Base-by-base conservation (phyloP, 2,888 invertebrate genomes). In the Shargacucullia verbasci region DNA sequence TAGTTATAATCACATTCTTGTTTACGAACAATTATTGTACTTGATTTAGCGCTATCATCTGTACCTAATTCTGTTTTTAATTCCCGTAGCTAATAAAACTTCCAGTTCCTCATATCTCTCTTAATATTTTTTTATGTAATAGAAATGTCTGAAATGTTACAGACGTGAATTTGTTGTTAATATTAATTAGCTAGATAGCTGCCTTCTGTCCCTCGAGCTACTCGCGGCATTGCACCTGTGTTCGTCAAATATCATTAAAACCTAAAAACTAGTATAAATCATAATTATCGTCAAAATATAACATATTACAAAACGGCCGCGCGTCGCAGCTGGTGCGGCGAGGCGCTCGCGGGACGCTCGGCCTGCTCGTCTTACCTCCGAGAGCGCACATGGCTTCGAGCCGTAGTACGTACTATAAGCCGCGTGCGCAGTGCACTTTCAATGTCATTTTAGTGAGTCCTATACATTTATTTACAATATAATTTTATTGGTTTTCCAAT, bases 381-480 rank as follows among this genome's bases (percentile, higher is more conserved):
- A 27, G 4, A 7, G 29, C 1, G 29, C 4, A 29, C 29, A 29
- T 8, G 7, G 29, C 29, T 29, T 29, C 29, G 29, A 1, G 9
- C 29, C 29, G 29, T 8, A 29, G 29, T 29, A 29, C 29, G 29
- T 9, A 6, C 29, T 29, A 9, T 29, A 29, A 15, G 12, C 20
- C n/a, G 38, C 40, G 43, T 35, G 29, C 13, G n/a, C 48, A 10
- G 45, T 39, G 34, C 35, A 48, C 35, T 39, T 15, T 46, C 34
- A 41, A 50, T 52, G 70, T 58, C 15, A 48, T 52, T 39, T 62
- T 33, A 34, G 11, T 52, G 47, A 48, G 25, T 53, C 46, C 68
- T 71, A 63, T 75, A 76, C 65, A 68, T 56, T 58, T 76, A 76
- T 77, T 68, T 76, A 73, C 76, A 76, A 65, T 56, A 67, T 72